Conservation (phyloP, 2,113 vertebrate species). For the Madoqua kirkii region DNA sequence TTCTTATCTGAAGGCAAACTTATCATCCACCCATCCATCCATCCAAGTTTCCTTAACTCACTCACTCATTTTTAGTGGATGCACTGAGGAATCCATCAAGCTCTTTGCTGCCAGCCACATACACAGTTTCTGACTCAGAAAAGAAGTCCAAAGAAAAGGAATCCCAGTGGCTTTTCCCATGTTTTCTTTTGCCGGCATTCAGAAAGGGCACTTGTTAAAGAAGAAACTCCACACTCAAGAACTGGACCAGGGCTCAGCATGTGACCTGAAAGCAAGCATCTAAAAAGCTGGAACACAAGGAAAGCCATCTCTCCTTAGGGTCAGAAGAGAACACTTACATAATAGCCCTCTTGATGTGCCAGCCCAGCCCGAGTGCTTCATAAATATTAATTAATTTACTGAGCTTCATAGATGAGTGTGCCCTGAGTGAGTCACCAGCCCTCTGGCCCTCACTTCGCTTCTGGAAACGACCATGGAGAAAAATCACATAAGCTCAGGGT, state of each 20-base stretch:
- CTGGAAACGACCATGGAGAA: neutral
- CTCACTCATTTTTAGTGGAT: neutral
- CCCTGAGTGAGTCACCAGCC: neutral
- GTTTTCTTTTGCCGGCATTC: neutral
- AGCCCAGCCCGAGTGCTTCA: neutral
- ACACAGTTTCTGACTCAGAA: neutral
- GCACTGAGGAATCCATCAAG: neutral
- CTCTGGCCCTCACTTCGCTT: neutral
- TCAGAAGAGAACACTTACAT: neutral
- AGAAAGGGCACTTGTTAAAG: neutral
- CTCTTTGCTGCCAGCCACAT: neutral
- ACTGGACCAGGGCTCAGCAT: neutral
- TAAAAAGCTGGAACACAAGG: neutral
- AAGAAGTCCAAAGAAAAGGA: neutral
- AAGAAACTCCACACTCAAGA: neutral
- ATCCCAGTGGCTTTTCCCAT: neutral
- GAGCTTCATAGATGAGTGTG: neutral
- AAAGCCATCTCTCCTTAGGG: neutral
- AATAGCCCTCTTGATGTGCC: neutral
- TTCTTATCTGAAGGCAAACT: neutral
- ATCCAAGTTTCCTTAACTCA: neutral
- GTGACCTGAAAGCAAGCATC: neutral
- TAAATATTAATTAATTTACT: neutral
- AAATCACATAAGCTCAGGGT: neutral
- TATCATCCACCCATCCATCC: neutral